Base-by-base conservation (phyloP, 23 tunicate genomes). In the Ciona savignyi region DNA sequence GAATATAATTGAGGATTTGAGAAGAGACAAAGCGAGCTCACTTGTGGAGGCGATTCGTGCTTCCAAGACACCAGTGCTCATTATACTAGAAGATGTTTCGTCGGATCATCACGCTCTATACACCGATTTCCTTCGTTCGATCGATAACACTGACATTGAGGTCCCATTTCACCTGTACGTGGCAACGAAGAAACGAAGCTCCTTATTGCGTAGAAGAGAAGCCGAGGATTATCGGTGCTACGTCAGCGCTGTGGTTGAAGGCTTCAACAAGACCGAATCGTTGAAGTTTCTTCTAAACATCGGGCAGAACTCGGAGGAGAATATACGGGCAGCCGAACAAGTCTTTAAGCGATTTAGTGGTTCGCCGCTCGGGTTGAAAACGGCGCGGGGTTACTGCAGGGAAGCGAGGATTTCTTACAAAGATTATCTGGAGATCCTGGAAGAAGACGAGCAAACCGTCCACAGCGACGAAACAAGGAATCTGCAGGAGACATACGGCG, bases 321-420 rank as follows among this genome's bases (percentile, higher is more conserved):
- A 74, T 1, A 65, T 32, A 27, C 29, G 4, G 2, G 67, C 74
- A 23, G 87, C 87, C 0, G 30, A 68, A 23, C 33, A 51, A 33
- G 32, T 82, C 3, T 74, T 25, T 51, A n/a, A 74, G 30, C 51
- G 76, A 19, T 82, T 82, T 31, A 74, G 87, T 62, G 80, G 87
- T 0, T 35, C 64, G 23, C 87, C 87, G 1, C 70, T 82, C 2
- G 80, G 87, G 26, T 34, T 82, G 33, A 78, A 68, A 56, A 60
- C 75, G 20, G 87, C 80, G 4, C 74, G 51, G 68, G 75, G 70
- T 4, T 68, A 62, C 29, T 82, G 87, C 28, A 68, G 34, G n/a
- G 67, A 68, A 24, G 9, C 70, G 4, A 68, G 70, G 71, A 67
- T 74, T 11, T 9, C 21, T 30, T 82, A 74, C 51, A 30, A 28